Conservation (phyloP, 2,888 invertebrate genomes). For the Polyommatus iphigenia region DNA sequence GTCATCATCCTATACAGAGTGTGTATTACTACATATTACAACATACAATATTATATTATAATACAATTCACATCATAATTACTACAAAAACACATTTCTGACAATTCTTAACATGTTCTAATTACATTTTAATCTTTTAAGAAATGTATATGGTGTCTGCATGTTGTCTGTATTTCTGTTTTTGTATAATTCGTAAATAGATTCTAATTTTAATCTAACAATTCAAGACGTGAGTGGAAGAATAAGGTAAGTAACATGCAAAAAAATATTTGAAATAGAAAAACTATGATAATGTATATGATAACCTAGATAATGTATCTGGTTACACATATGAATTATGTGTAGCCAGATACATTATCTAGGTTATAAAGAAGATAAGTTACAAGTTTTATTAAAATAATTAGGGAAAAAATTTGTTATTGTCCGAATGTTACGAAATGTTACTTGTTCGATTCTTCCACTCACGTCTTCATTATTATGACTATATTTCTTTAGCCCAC, state of each 20-base stretch:
- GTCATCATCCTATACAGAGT: neutral
- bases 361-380: too few relatives aligned
- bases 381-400: too few relatives aligned
- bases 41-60: neutral
- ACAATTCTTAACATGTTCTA: neutral
- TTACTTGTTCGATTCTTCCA: neutral
- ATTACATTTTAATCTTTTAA: neutral
- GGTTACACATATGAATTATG: too few relatives aligned
- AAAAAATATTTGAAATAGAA: too few relatives aligned
- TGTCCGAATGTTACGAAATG: too few relatives aligned
- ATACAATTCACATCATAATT: neutral
- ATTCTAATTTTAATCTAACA: neutral
- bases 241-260: neutral
- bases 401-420: too few relatives aligned
- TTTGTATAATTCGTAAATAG: neutral
- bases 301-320: too few relatives aligned
- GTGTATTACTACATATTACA: slow-evolving; percentile 1
- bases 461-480: neutral
- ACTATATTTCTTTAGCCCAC: too few relatives aligned
- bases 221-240: neutral
- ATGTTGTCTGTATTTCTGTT: neutral
- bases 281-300: too few relatives aligned
- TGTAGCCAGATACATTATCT: too few relatives aligned
- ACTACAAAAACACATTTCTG: neutral
- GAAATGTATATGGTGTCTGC: neutral